Base-by-base conservation (phyloP, 2,113 vertebrate species). In the Trematocara zebra region DNA sequence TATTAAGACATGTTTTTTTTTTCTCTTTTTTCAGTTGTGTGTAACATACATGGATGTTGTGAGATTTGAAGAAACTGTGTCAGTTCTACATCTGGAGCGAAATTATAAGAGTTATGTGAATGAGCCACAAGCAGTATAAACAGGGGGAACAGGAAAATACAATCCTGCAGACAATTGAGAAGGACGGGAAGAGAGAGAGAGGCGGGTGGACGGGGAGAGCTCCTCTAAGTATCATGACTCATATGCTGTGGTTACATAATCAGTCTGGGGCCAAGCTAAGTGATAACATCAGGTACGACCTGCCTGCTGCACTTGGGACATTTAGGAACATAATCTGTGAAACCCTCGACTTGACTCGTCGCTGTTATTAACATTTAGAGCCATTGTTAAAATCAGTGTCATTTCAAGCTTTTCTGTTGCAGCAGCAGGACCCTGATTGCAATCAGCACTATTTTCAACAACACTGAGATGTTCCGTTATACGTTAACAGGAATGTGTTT, bases 171-270 rank as follows among this genome's bases (percentile, higher is more conserved):
- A 88, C 42, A 49, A 74, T 2, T 5, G 59, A 72, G 31, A 72
- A 23, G 76, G 33, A 90, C 9, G 81, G 28, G 7, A 18, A 53
- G 64, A 81, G 8, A 56, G 4, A 20, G 20, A 76, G 31, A 72
- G 33, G 35, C 9, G 76, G 14, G 61, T 31, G 79, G 47, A 51
- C 10, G 57, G 28, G 49, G 82, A 53, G 57, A 84, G 79, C 40
- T 82, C 59, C 5, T 78, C n/a, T 35, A n/a, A 84, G 81, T 78
- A 80, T 78, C 54, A 80, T 92, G 86, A 91, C 53, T 92, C 91
- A 90, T 89, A 67, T 57, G 53, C 56, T 54, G 59, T 82, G 47
- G 61, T 92, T 88, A 84, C 18, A 79, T 85, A 81, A 94, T 82
- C 83, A 74, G 81, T 90, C 79, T 87, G 83, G 87, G 79, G 31